Evolutionary conservation across 1,140 invertebrate species (phyloP), one percentile per base, ranked within the genome.

Genomic region (Cataglyphis hispanica): DNA sequence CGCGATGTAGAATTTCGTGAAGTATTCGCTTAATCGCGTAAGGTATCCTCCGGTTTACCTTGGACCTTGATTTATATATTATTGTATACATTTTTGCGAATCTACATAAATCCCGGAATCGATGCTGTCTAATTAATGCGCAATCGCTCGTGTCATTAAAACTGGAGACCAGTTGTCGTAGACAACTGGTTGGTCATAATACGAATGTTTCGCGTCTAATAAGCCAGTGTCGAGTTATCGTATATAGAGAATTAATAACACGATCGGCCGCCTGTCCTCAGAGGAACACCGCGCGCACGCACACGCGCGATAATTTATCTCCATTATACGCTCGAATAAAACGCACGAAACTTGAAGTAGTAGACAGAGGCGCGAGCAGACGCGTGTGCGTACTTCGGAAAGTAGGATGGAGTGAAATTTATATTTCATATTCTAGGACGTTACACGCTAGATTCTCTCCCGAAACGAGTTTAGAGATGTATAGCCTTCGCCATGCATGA

Each of bases 171-270:
- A 40, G 53, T 53, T 53, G 78, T 83, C 78, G 74, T 70, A 31
- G 67, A n/a, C n/a, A n/a, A n/a, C n/a, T n/a, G n/a, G n/a, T n/a
- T n/a, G 22, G 53, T 67, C 78, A 43, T 60, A 83, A 61, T 83
- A 50, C 6, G 60, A 83, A 83, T 40, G 66, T 50, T 80, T 19
- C 60, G 37, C 6, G 77, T 69, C 77, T 83, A 83, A 83, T 83
- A 61, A 74, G 74, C 43, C 78, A 83, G 67, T 40, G 31, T 69
- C 64, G 56, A 80, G 77, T 83, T 83, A 83, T 83, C 78, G 27
- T 74, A 67, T 83, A n/a, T n/a, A n/a, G n/a, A 67, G 78, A 72
- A 83, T 83, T 83, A 83, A 74, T 56, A 83, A 74, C 69, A 74
- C 69, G 78, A 83, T 83, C n/a, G 53, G n/a, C n/a, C n/a, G n/a